Evolutionary conservation across 2,888 invertebrate species (phyloP).

Genomic region (Biston betularia): DNA sequence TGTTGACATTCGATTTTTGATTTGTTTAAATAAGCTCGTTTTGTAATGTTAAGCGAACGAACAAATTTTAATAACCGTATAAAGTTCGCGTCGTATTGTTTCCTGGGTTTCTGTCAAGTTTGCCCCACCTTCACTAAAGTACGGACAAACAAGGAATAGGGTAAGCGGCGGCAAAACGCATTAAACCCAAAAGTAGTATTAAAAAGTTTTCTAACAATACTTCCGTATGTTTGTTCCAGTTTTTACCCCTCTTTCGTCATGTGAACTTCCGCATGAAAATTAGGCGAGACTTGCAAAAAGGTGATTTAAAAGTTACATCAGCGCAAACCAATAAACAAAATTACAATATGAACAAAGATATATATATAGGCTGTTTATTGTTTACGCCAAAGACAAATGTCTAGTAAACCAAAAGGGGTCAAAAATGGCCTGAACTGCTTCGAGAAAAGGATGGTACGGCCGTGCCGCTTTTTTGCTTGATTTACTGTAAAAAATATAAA

Average conservation of each 20-base stretch:
- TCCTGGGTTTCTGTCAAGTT: neutral
- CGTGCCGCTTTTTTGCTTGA: no score
- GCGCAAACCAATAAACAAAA: neutral
- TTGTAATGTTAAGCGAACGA: neutral
- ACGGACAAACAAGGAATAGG: slow-evolving; percentile 5
- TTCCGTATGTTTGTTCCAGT: slow-evolving; percentile 6
- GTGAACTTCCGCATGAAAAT: slow-evolving; percentile 1
- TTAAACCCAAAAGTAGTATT: slow-evolving; percentile 12
- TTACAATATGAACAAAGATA: no score
- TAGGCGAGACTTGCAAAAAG: neutral
- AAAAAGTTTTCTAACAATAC: slow-evolving; percentile 7
- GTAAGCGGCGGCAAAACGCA: slow-evolving; percentile 7
- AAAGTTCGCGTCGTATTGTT: neutral
- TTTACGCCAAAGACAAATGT: no score
- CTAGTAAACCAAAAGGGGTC: no score
- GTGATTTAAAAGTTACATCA: slow-evolving; percentile 2
- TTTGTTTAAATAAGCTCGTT: no score
- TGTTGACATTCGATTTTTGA: no score
- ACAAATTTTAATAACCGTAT: neutral
- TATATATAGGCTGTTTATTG: no score
- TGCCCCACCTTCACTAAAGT: neutral
- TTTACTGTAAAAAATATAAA: no score
- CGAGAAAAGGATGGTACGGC: no score
- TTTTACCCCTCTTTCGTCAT: neutral
- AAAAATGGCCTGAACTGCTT: no score